These are phyloP conservation scores for Piprites chloris DNA, from an alignment of 2,113 vertebrate species.

Conservation along the genomic window DNA sequence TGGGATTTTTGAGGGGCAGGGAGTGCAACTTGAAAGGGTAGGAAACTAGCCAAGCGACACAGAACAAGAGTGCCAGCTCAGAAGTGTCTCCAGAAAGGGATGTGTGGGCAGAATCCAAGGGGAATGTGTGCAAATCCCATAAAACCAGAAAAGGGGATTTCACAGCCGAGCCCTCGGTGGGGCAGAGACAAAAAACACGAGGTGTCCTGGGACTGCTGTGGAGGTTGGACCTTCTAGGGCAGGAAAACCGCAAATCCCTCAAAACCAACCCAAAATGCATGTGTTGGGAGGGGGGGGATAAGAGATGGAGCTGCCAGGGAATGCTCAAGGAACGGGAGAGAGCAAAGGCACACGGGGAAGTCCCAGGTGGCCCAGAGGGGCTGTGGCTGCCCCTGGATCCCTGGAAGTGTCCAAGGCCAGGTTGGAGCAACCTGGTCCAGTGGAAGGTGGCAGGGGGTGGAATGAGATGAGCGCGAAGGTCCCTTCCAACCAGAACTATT, in stretches of 20 bases:
- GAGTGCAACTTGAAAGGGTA: neutral
- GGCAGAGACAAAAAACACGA: neutral
- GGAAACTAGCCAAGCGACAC: neutral
- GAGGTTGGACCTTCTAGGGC: neutral
- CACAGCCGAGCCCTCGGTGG: neutral
- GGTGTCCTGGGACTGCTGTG: neutral
- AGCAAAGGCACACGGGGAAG: neutral
- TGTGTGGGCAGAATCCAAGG: neutral
- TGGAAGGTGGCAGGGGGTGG: neutral
- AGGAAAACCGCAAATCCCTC: neutral
- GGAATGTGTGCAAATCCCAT: neutral
- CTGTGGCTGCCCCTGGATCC: neutral
- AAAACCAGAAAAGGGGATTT: neutral
- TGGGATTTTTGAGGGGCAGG: neutral
- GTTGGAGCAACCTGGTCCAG: fast-evolving
- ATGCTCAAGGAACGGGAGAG: neutral
- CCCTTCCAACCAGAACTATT: no score
- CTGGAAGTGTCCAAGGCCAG: neutral
- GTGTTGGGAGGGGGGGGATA: neutral
- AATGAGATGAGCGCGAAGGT: no score
- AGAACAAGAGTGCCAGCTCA: neutral
- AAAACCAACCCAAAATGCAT: neutral
- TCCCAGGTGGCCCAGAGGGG: fast-evolving
- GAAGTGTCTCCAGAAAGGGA: neutral
- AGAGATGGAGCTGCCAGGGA: fast-evolving